These are phyloP conservation scores for Plusia festucae DNA, from an alignment of 2,888 invertebrate species.

Conservation along the genomic window DNA sequence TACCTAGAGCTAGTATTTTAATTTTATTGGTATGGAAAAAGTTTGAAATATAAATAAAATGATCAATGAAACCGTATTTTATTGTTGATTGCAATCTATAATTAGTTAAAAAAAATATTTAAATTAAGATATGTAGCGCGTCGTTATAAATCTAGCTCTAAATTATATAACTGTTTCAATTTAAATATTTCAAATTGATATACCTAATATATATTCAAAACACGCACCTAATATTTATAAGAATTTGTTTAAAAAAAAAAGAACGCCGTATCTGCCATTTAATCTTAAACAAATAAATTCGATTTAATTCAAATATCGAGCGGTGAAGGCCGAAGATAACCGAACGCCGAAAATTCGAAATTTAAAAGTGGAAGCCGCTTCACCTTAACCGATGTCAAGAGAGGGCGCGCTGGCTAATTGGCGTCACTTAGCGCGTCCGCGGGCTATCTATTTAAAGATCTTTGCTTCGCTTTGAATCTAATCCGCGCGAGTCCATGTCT, in stretches of 20 bases:
- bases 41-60: neutral
- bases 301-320: slow-evolving; percentile 11
- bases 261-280: slow-evolving; percentile 17
- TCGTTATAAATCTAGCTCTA: neutral
- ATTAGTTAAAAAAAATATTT: slow-evolving; percentile 34
- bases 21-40: neutral
- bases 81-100: slow-evolving; percentile 9
- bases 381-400: slow-evolving; percentile 64
- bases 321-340: slow-evolving; percentile 7
- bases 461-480: slow-evolving; percentile 66
- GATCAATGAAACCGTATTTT: neutral
- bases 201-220: no score
- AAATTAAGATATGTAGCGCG: slow-evolving; percentile 8
- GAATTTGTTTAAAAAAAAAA: neutral
- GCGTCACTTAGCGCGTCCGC: slow-evolving; percentile 74
- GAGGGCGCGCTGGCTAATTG: slow-evolving; percentile 70
- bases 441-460: slow-evolving; percentile 73
- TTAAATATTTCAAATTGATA: slow-evolving; percentile 9
- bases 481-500: slow-evolving; percentile 62
- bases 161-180: slow-evolving; percentile 2
- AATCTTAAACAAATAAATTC: neutral
- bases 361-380: slow-evolving; percentile 49
- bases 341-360: slow-evolving; percentile 46
- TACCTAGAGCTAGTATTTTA: neutral
- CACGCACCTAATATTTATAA: neutral